These are phyloP conservation scores for Trichonephila inaurata DNA, from an alignment of 1,140 invertebrate genomes.

Conservation along the genomic window DNA sequence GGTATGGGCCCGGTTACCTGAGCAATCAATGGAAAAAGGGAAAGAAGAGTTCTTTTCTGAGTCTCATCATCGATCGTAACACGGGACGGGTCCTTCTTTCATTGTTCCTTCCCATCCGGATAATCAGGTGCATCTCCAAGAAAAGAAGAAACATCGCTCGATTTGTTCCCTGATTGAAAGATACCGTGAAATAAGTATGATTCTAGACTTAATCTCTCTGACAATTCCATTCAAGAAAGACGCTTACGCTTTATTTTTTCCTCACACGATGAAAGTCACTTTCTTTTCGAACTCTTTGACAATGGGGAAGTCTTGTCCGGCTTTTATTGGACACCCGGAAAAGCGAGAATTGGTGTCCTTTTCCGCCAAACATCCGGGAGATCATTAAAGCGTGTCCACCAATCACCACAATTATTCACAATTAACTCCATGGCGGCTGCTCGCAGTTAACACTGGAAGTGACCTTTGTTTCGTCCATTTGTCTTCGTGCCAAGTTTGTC, in stretches of 20 bases:
- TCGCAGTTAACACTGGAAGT: conserved; percentile 30
- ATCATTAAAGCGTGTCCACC: conserved; percentile 61
- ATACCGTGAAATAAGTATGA: conserved; percentile 61
- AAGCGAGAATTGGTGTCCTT: neutral
- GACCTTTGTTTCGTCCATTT: conserved; percentile 5
- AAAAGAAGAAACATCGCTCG: conserved; percentile 35
- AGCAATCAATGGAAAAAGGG: conserved; percentile 48
- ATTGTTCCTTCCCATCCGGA: conserved; percentile 29
- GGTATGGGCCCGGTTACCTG: conserved; percentile 52
- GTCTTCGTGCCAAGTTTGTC: conserved; percentile 47
- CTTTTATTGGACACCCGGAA: neutral
- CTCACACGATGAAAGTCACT: neutral
- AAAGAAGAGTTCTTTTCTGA: conserved; percentile 29
- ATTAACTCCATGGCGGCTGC: conserved; percentile 19
- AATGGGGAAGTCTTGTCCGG: neutral
- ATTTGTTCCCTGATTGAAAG: conserved; percentile 50
- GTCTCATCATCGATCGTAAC: conserved; percentile 28
- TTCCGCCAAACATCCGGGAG: conserved; percentile 1
- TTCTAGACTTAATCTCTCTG: conserved; percentile 15
- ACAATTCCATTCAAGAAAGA: conserved; percentile 41
- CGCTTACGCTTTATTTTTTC: conserved; percentile 6
- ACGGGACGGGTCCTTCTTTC: conserved; percentile 10
- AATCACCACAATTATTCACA: conserved; percentile 60
- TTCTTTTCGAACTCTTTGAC: neutral
- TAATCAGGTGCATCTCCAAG: conserved; percentile 49